Evolutionary conservation across 2,797 vertebrate species (phyloP).

Genomic region (Carduelis carduelis): DNA sequence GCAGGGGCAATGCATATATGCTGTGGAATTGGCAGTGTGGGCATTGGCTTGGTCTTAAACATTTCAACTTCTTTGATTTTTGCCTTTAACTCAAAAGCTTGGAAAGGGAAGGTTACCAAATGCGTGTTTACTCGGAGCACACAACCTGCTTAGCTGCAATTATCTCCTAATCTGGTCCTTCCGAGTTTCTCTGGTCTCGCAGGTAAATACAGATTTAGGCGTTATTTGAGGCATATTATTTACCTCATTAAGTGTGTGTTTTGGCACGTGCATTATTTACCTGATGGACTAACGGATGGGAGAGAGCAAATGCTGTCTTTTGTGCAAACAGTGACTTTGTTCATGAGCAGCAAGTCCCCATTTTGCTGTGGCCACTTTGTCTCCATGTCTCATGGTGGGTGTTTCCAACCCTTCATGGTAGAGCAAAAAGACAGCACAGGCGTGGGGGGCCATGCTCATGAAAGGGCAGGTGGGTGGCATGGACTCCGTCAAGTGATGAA

Average conservation of each 20-base stretch:
- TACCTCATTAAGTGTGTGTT: conserved; percentile 81
- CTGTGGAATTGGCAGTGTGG: not conserved
- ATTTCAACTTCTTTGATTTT: not conserved
- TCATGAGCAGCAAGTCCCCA: not conserved
- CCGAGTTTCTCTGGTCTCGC: conserved; percentile 74
- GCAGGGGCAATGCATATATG: not conserved
- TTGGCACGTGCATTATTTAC: conserved; percentile 80
- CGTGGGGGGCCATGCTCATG: accelerated
- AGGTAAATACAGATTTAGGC: conserved; percentile 79
- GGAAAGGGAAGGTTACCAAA: conserved; percentile 69
- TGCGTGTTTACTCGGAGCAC: conserved; percentile 73
- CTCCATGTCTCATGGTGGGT: accelerated
- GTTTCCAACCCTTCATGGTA: accelerated
- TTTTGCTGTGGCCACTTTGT: accelerated
- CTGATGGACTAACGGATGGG: conserved; percentile 73
- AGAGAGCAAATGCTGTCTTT: conserved; percentile 71
- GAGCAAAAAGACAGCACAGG: not conserved
- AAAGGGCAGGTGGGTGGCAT: not conserved
- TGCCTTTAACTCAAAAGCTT: conserved; percentile 25
- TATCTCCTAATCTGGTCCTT: conserved; percentile 78
- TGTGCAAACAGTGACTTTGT: conserved; percentile 69
- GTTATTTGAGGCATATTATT: conserved; percentile 78
- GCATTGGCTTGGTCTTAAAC: not conserved
- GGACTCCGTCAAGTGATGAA: not conserved
- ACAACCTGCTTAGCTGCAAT: conserved; percentile 74